Evolutionary conservation across 2,797 vertebrate genomes (phyloP).

Genomic region (Phalanger gymnotis): DNA sequence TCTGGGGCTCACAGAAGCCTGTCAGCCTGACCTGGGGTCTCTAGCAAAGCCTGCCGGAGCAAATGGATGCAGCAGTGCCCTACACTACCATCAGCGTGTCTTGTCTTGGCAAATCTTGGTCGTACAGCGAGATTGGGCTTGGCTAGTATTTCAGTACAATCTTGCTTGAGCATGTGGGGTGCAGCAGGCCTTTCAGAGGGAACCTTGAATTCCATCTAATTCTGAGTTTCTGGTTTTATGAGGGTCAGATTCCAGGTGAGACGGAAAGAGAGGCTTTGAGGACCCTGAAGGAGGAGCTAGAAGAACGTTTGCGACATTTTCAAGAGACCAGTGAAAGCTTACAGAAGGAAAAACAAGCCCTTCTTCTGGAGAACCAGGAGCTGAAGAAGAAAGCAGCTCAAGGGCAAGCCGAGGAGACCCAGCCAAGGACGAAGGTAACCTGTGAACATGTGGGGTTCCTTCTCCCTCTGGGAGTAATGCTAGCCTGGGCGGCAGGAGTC

Average conservation of each 20-base stretch:
- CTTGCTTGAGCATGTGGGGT: neutral
- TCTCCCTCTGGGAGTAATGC: neutral
- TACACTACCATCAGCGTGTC: neutral
- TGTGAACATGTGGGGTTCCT: neutral
- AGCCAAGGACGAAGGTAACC: neutral
- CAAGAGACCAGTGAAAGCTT: conserved; percentile 85
- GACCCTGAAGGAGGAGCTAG: conserved; percentile 86
- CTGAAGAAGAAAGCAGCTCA: neutral
- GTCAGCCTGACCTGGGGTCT: neutral
- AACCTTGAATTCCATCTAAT: neutral
- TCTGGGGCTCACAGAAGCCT: neutral
- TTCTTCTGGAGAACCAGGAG: conserved; percentile 23
- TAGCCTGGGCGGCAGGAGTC: too few relatives aligned
- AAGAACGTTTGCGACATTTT: conserved; percentile 85
- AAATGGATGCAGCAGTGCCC: neutral
- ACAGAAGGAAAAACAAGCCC: conserved; percentile 82
- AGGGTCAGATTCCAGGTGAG: conserved; percentile 71
- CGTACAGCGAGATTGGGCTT: neutral
- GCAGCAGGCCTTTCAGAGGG: neutral
- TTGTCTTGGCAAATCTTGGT: neutral
- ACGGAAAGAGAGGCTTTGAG: conserved; percentile 85
- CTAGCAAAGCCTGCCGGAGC: neutral
- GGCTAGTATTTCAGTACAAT: neutral
- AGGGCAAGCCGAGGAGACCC: neutral
- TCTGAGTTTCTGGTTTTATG: neutral